These are phyloP conservation scores for Drosophila melanica DNA, from an alignment of 1,140 invertebrate species.

Conservation along the genomic window DNA sequence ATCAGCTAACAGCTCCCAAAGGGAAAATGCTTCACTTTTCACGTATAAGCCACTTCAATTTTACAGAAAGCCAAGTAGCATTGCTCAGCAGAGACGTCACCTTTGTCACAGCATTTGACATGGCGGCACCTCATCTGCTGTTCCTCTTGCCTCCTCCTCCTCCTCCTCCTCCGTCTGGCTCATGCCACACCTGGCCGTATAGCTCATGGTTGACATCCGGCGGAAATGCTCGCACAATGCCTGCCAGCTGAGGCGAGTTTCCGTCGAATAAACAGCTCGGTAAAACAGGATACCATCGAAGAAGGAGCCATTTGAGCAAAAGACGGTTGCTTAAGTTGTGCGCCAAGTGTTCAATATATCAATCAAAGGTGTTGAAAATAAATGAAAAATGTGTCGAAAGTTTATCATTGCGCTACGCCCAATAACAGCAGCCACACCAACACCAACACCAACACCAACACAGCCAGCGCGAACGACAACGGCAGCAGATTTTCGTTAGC, in stretches of 20 bases:
- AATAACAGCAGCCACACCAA: conserved; percentile 23
- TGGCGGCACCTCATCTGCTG: conserved; percentile 18
- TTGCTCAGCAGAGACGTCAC: conserved; percentile 51
- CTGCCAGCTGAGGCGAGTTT: conserved; percentile 66
- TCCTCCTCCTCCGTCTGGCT: neutral
- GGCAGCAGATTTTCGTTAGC: conserved; percentile 62
- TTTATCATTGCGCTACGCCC: conserved; percentile 67
- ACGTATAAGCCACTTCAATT: conserved; percentile 61
- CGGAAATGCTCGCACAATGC: conserved; percentile 63
- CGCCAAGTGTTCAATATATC: conserved; percentile 82
- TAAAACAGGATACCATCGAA: conserved; percentile 2
- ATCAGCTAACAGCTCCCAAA: conserved; percentile 24
- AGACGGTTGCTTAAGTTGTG: conserved; percentile 76
- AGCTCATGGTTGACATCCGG: conserved; percentile 40
- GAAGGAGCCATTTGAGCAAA: conserved; percentile 35
- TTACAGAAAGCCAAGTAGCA: conserved; percentile 19
- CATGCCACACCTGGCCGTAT: neutral
- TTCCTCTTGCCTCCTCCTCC: neutral
- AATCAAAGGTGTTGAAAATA: conserved; percentile 82
- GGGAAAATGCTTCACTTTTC: conserved; percentile 61
- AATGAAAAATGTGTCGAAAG: conserved; percentile 82
- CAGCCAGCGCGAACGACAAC: conserved; percentile 24
- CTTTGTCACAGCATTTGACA: conserved; percentile 76
- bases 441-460: conserved; percentile 20
- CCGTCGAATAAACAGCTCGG: conserved; percentile 34